Base-by-base conservation (phyloP, 1,140 invertebrate species). In the Sarcophaga peregrina region DNA sequence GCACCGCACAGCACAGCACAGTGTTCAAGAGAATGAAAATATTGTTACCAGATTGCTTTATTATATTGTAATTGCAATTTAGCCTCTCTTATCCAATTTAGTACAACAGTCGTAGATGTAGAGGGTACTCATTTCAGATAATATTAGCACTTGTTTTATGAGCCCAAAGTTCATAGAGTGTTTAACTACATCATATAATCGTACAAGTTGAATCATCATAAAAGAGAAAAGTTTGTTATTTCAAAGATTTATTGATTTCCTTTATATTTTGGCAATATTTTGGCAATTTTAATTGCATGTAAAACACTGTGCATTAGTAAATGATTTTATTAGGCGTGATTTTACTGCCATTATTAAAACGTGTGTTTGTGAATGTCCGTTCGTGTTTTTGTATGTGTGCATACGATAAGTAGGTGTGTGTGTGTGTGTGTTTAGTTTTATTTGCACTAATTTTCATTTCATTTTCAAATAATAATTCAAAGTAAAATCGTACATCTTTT, bases 401-500 rank as follows among this genome's bases (percentile, higher is more conserved):
- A n/a, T n/a, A n/a, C n/a, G n/a, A 15, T 68, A 68, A 68, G 58
- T 68, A 17, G 9, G 17, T n/a, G 13, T 58, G 54, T 58, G 15
- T 15, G 7, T n/a, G 13, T 58, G 58, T 80, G 48, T 9, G 20
- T 80, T 50, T 46, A 37, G 25, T 68, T 81, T 45, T 25, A 81
- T 81, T 83, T 52, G 58, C 73, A 17, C 68, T 68, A 76, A 45
- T 48, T 58, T 84, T 45, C 58, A 54, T 82, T 75, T 83, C 68
- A 25, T 20, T 52, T 83, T 74, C 46, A 52, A 48, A 25, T 15
- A 74, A 75, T 13, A 78, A 78, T 80, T 78, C 80, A 48, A 83
- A 74, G 25, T 37, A 37, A n/a, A 37, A 37, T 37, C 25, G 25
- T 37, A 85, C 80, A 78, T 84, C 80, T 83, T 73, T 85, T 83